Evolutionary conservation across 1,140 invertebrate species (phyloP).

Genomic region (Octopus sinensis): DNA sequence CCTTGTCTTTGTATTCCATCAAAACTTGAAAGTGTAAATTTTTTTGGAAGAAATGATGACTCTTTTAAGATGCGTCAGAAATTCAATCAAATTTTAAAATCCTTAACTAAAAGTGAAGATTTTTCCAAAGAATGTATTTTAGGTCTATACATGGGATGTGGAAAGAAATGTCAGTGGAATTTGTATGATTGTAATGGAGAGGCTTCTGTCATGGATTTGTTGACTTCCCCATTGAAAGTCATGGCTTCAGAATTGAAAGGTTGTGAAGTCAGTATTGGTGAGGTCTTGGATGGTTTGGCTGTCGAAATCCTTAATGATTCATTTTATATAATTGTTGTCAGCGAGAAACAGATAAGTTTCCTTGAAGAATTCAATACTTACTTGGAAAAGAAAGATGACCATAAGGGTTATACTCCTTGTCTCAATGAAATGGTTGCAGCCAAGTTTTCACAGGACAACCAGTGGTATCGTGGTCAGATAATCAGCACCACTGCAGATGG

Average conservation of each 20-base stretch:
- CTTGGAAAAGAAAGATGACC: background rate
- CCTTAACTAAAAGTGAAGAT: no score
- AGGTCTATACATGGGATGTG: no score
- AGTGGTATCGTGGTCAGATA: constrained; percentile 24
- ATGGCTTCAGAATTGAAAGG: background rate
- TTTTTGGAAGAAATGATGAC: no score
- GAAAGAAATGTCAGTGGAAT: no score
- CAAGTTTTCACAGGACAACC: constrained; percentile 10
- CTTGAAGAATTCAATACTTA: background rate
- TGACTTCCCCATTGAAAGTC: background rate
- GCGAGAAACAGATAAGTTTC: background rate
- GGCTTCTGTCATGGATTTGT: no score
- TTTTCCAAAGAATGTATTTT: no score
- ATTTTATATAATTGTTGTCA: background rate
- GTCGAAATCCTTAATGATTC: background rate
- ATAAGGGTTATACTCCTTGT: background rate
- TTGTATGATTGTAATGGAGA: no score
- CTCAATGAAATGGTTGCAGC: constrained; percentile 20
- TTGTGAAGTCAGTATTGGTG: background rate
- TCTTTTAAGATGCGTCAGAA: no score
- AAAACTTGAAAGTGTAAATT: constrained; percentile 2
- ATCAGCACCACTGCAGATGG: background rate
- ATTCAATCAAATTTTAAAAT: no score
- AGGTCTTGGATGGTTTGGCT: background rate
- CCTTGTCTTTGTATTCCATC: background rate